Percentiles rank a stretch among this genome's conserved stretches.
These are phyloP conservation scores for Galago senegalensis DNA, from an alignment of 2,797 vertebrate species.

Conservation along the genomic window DNA sequence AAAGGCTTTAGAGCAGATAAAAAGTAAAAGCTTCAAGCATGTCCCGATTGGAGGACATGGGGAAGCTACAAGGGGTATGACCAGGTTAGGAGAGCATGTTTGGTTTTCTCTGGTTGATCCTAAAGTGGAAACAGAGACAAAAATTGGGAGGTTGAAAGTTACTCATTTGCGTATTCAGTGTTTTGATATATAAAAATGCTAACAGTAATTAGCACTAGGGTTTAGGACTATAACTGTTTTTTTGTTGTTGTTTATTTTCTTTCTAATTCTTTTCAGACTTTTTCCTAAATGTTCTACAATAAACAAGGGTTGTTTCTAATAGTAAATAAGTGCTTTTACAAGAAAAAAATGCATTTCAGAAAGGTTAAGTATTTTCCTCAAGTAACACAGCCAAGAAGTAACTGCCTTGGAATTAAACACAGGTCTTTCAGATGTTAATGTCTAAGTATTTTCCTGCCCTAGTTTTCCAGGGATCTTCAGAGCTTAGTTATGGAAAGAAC, in stretches of 20 bases:
- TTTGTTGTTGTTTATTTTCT: constrained; percentile 2
- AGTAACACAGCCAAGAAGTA: neutral
- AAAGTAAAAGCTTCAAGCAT: neutral
- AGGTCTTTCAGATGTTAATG: neutral
- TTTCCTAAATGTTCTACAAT: neutral
- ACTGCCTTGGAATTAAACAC: neutral
- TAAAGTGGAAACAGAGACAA: neutral
- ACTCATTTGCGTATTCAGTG: neutral
- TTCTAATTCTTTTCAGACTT: neutral
- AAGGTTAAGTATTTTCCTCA: neutral
- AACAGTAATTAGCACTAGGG: neutral
- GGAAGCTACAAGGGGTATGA: neutral
- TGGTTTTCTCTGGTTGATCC: neutral
- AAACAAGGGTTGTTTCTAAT: neutral
- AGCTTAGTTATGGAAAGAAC: neutral
- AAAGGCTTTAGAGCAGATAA: neutral
- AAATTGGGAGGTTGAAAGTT: too few species aligned
- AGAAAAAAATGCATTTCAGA: neutral
- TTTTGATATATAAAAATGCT: neutral
- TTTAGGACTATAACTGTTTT: neutral
- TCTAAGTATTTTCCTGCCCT: neutral
- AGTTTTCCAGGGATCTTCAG: neutral
- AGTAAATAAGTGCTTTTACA: neutral
- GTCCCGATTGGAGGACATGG: neutral
- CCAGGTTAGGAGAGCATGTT: neutral